Evolutionary conservation across 2,113 vertebrate species (phyloP).

Genomic region (Calyptomena viridis): DNA sequence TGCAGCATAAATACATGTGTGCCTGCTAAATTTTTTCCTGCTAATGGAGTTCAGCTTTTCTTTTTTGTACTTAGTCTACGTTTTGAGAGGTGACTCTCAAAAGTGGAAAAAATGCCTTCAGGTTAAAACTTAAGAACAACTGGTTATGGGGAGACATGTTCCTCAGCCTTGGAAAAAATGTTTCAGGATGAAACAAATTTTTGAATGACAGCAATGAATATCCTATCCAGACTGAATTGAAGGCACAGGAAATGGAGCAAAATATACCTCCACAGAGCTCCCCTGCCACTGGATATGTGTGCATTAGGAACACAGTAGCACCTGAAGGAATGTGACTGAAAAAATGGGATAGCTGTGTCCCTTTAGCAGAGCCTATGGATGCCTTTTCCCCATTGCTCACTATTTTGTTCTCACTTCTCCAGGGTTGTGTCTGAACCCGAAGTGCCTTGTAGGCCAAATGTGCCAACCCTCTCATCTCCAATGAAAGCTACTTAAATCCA

Average conservation of each 20-base stretch:
- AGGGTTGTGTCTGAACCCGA: background rate
- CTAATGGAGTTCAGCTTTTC: background rate
- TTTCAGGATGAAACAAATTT: background rate
- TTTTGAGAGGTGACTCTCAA: background rate
- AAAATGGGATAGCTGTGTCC: background rate
- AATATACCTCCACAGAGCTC: background rate
- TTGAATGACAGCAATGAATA: background rate
- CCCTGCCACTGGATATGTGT: background rate
- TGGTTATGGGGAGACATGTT: background rate
- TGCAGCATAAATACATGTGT: background rate
- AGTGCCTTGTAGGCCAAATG: background rate
- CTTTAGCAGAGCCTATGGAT: accelerated
- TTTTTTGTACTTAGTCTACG: background rate
- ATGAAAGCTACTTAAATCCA: background rate
- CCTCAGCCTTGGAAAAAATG: background rate
- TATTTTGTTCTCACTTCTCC: background rate
- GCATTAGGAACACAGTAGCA: background rate
- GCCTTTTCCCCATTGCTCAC: accelerated
- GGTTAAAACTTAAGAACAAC: background rate
- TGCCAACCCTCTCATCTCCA: background rate
- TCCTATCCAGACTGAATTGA: background rate
- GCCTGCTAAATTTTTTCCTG: background rate
- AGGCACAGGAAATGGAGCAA: background rate
- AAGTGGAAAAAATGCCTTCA: background rate
- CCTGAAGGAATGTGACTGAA: background rate